Conservation (phyloP, 2,113 vertebrate genomes). For the Rhabdornis inornatus region DNA sequence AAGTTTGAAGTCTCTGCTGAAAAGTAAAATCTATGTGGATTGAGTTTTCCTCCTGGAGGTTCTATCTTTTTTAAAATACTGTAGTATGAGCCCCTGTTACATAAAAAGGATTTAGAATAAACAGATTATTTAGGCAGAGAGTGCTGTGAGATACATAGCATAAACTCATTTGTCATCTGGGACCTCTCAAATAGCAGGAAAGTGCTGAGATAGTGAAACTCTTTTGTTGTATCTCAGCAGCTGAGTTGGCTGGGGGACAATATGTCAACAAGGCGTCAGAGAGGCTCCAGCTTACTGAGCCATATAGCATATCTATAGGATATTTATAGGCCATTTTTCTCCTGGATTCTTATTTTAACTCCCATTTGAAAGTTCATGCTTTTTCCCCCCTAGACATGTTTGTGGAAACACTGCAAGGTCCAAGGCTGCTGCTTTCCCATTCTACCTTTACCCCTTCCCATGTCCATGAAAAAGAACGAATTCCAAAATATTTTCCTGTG, state of each 20-base stretch:
- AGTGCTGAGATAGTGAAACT: background rate
- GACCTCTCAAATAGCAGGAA: background rate
- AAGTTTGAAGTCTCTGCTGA: background rate
- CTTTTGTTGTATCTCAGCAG: background rate
- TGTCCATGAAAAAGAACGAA: fast-evolving
- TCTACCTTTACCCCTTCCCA: background rate
- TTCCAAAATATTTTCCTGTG: background rate
- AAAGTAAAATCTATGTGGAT: background rate
- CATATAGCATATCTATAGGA: background rate
- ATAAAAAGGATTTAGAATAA: background rate
- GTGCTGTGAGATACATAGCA: background rate
- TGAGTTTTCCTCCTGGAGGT: background rate
- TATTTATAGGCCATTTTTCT: background rate
- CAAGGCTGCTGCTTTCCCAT: background rate
- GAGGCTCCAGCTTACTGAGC: background rate
- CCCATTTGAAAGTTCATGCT: background rate
- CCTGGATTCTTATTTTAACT: background rate
- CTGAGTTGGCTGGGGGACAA: background rate
- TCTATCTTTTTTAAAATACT: background rate
- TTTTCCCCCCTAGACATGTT: background rate
- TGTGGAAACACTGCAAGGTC: background rate
- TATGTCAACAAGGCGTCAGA: background rate
- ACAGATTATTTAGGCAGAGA: background rate
- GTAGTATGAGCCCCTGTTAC: background rate
- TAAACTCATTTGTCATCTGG: background rate